Base-by-base conservation (phyloP, 1,140 invertebrate species). In the Mactra quadrangularis region DNA sequence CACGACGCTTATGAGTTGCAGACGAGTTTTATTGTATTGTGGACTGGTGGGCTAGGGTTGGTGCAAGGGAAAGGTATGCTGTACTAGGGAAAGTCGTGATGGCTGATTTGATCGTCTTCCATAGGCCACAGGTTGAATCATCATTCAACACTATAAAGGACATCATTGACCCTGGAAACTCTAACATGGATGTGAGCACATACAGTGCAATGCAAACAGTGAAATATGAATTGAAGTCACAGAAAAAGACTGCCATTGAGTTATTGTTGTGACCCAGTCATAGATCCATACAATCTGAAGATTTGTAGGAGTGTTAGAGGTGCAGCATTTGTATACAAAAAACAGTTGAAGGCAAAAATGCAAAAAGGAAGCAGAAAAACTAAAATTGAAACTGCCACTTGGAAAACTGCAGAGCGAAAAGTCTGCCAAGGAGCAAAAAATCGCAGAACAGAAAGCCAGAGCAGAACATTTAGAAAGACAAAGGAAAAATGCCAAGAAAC, bases 41-140 rank as follows among this genome's bases (percentile, higher is more conserved):
- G 53, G 6, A n/a, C 6, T 57, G 53, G 53, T 57, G 53, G 53
- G 17, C 9, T 6, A 19, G 22, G 53, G 53, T 57, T 7, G 17
- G 25, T 57, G 25, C 6, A n/a, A 57, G 22, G 6, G 22, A 27
- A 57, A 57, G 22, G 53, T 13, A 57, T 27, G 17, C 53, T 57
- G 53, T 27, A 9, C 22, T 57, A 27, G 17, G 53, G 17, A 84
- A 71, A 35, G 53, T 84, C 52, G 62, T 53, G 0, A 19, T n/a
- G n/a, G n/a, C n/a, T n/a, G n/a, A n/a, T n/a, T n/a, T n/a, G n/a
- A n/a, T n/a, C n/a, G n/a, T n/a, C 33, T 84, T 84, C 64, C 82
- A 79, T 78, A 75, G 75, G 6, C 82, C 82, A 47, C 74, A 70
- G 50, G 75, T 78, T 22, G 82, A 84, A 71, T 13, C 15, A 9